Evolutionary conservation across 2,888 invertebrate species (phyloP).

Genomic region (Melanostoma scalare): DNA sequence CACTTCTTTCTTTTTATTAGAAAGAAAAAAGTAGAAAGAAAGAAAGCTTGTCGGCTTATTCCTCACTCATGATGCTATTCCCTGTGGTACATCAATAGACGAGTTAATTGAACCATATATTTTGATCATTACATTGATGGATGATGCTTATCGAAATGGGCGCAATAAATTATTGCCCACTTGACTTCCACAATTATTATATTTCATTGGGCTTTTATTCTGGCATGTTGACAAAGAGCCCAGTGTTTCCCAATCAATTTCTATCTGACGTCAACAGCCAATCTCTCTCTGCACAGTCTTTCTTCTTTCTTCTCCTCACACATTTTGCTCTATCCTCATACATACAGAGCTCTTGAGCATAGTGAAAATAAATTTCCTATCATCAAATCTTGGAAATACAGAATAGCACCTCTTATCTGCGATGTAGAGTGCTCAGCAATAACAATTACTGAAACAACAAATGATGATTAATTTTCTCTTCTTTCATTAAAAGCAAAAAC

Average conservation of each 20-base stretch:
- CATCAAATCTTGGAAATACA: conserved; percentile 38
- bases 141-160: conserved; percentile 24
- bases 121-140: background rate
- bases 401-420: conserved; percentile 19
- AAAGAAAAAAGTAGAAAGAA: too few relatives aligned
- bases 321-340: background rate
- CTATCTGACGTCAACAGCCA: background rate
- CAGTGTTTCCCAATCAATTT: background rate
- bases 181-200: conserved; percentile 32
- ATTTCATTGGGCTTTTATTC: conserved; percentile 56
- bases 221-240: conserved; percentile 44
- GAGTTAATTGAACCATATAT: background rate
- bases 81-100: background rate
- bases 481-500: conserved; percentile 24
- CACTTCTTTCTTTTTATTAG: too few relatives aligned
- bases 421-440: conserved; percentile 17
- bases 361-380: conserved; percentile 41
- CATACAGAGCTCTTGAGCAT: too few relatives aligned
- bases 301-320: background rate
- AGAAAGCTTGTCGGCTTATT: too few relatives aligned
- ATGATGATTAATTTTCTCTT: conserved; percentile 60
- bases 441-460: conserved; percentile 65
- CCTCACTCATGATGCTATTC: too few relatives aligned
- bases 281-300: background rate
- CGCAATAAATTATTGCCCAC: conserved; percentile 22